A percentile compares a stretch with the other conserved stretches of the same genome.
These are phyloP conservation scores for Rhodinocichla rosea DNA, from an alignment of 2,113 vertebrate genomes.

Conservation along the genomic window DNA sequence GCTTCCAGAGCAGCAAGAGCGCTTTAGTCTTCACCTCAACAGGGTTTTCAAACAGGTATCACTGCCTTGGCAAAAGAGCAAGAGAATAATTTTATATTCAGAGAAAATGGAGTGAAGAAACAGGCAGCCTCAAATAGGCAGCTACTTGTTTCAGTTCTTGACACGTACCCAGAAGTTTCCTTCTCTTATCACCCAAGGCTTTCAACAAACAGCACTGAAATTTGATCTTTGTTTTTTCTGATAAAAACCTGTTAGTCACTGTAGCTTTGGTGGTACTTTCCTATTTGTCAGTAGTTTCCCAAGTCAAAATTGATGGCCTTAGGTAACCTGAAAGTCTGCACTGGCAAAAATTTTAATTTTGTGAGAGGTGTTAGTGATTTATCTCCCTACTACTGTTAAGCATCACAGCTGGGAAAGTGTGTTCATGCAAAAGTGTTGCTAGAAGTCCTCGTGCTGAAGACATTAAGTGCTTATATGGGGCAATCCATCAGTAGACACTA, in stretches of 20 bases:
- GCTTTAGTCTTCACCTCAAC: neutral
- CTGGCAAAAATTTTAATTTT: neutral
- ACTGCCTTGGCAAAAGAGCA: neutral
- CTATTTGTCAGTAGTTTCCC: neutral
- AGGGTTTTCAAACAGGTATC: neutral
- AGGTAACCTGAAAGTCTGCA: neutral
- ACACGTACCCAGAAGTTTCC: neutral
- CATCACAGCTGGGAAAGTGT: neutral
- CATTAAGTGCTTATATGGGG: neutral
- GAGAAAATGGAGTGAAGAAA: neutral
- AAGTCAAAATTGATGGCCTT: neutral
- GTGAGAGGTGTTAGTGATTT: neutral
- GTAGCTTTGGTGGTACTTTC: neutral
- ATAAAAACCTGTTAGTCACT: conserved; percentile 13
- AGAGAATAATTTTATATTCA: neutral
- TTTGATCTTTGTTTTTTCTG: neutral
- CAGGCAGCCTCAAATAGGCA: neutral
- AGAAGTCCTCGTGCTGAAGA: neutral
- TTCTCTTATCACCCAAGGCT: neutral
- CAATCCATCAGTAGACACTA: neutral
- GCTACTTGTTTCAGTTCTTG: neutral
- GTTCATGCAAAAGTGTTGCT: neutral
- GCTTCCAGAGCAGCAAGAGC: neutral
- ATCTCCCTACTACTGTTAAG: neutral
- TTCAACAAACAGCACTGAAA: neutral